These are phyloP conservation scores for Bombus affinis DNA, from an alignment of 1,140 invertebrate species.

Conservation along the genomic window DNA sequence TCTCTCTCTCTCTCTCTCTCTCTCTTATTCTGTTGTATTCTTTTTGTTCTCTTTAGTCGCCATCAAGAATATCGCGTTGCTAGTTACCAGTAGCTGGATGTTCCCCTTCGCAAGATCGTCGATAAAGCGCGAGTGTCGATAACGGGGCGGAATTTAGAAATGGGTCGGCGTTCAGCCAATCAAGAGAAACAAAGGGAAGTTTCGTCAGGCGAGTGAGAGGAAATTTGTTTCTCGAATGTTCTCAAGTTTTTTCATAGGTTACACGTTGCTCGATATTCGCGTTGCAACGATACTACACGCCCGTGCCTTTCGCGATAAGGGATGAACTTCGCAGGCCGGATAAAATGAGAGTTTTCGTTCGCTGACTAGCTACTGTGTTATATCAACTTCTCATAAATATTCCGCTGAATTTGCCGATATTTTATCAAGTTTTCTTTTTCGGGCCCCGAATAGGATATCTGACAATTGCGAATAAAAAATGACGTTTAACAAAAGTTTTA, in stretches of 20 bases:
- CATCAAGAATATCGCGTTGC: conserved; percentile 2
- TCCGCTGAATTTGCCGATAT: not conserved
- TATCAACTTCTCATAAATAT: not conserved
- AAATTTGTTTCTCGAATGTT: conserved; percentile 36
- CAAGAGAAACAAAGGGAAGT: not conserved
- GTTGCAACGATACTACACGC: not conserved
- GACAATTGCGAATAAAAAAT: not conserved
- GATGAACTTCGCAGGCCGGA: not conserved
- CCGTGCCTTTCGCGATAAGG: not conserved
- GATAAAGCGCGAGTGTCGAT: conserved; percentile 30
- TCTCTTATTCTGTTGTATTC: not conserved
- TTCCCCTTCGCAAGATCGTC: not conserved
- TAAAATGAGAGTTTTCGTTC: not conserved
- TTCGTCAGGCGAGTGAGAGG: not conserved
- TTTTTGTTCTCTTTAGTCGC: not conserved
- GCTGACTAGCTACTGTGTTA: not conserved
- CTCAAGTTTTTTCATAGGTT: conserved; percentile 29
- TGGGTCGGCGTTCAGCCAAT: conserved; percentile 44
- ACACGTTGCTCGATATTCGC: not conserved
- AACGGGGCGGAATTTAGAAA: conserved; percentile 34
- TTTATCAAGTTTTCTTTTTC: not conserved
- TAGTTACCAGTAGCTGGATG: not conserved
- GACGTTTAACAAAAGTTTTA: not conserved
- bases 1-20: not conserved
- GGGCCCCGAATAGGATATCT: too few relatives aligned